phyloP scores from a whole-genome alignment of 2,888 invertebrate species.

The Tetragnatha montana region DNA sequence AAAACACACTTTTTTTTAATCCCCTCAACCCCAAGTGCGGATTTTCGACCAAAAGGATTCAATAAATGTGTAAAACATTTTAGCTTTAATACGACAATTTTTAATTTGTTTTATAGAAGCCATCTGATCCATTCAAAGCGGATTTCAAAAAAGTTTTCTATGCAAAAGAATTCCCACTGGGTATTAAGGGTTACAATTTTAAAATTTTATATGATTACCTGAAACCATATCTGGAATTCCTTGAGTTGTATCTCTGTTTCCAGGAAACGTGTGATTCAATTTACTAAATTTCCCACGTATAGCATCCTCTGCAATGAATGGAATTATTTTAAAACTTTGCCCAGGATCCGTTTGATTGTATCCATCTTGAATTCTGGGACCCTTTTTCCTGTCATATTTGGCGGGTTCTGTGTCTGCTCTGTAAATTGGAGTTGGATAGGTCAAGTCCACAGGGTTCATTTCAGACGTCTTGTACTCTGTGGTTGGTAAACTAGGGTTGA shows the following conservation, averaged over 20 bases:
- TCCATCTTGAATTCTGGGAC: constrained; percentile 60
- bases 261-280: constrained; percentile 14
- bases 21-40: too few relatives aligned
- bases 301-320: constrained; percentile 69
- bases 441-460: neutral
- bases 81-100: too few relatives aligned
- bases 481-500: constrained; percentile 11
- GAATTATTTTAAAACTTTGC: constrained; percentile 64
- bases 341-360: constrained; percentile 31
- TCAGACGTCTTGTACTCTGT: neutral
- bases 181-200: too few relatives aligned
- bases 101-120: too few relatives aligned
- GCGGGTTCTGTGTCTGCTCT: constrained; percentile 3
- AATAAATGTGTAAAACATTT: too few relatives aligned
- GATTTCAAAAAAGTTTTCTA: too few relatives aligned
- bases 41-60: too few relatives aligned
- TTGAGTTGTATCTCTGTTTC: constrained; percentile 22
- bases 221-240: constrained; percentile 61
- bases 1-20: too few relatives aligned
- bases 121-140: too few relatives aligned
- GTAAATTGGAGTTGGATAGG: constrained; percentile 8
- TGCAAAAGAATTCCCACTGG: too few relatives aligned
- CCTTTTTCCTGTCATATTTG: constrained; percentile 44
- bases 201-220: constrained; percentile 24
- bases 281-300: constrained; percentile 45